phyloP scores from a whole-genome alignment of 2,113 vertebrate species.

The Notarius lentiginosus region DNA sequence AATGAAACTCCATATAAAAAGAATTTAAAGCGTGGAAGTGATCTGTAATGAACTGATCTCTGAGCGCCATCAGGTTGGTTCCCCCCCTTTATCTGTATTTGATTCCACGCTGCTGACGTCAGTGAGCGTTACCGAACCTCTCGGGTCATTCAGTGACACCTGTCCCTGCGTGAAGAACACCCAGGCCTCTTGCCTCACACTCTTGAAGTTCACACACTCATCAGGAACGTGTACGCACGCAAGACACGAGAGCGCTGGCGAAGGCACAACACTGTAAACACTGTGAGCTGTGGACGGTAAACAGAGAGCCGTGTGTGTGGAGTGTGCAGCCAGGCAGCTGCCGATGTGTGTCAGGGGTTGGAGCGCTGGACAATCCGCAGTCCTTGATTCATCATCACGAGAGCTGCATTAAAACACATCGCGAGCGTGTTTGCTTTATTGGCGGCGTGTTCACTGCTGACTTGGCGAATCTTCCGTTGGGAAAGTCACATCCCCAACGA shows the following conservation, averaged over 20 bases:
- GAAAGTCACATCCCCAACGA: constrained; percentile 15
- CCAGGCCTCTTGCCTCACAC: background rate
- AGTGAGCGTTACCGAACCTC: background rate
- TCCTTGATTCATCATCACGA: constrained; percentile 49
- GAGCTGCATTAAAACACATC: constrained; percentile 50
- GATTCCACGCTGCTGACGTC: background rate
- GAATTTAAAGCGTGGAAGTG: background rate
- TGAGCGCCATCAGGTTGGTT: background rate
- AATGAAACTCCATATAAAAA: background rate
- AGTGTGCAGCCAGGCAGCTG: constrained; percentile 43
- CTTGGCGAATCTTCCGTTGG: constrained; percentile 33
- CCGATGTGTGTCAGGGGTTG: constrained; percentile 21
- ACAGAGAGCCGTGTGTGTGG: constrained; percentile 46
- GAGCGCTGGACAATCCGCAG: background rate
- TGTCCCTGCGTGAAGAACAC: constrained; percentile 1
- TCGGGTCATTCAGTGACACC: constrained; percentile 10
- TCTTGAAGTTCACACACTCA: constrained; percentile 10
- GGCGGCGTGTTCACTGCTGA: constrained; percentile 7
- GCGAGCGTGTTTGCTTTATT: constrained; percentile 51
- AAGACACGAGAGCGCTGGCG: background rate
- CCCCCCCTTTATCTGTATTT: too few species aligned
- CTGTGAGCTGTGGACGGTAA: constrained; percentile 41
- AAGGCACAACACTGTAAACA: constrained; percentile 44
- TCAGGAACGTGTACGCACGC: background rate
- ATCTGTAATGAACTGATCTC: background rate